Percentiles rank a stretch among this genome's conserved stretches.
phyloP scores from a whole-genome alignment of 2,113 vertebrate species.

The Furnarius figulus region DNA sequence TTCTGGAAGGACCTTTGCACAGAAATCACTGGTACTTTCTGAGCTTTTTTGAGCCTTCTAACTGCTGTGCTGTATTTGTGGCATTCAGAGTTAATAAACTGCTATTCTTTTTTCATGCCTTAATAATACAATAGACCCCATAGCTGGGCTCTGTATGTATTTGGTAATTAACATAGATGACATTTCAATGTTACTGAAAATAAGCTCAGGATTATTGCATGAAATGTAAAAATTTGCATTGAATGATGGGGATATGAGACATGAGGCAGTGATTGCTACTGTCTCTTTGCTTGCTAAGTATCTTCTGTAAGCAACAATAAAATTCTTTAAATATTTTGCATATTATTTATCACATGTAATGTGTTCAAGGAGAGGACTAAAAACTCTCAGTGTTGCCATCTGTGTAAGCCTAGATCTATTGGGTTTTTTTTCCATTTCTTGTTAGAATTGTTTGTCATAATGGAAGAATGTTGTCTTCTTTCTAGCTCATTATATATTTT shows the following conservation, averaged over 20 bases:
- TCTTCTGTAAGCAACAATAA: constrained; percentile 71
- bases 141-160: constrained; percentile 58
- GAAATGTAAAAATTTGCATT: constrained; percentile 68
- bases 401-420: constrained; percentile 61
- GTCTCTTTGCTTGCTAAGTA: constrained; percentile 67
- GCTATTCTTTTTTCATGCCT: constrained; percentile 68
- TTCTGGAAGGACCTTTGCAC: constrained; percentile 49
- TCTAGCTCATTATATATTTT: constrained; percentile 67
- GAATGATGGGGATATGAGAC: constrained; percentile 64
- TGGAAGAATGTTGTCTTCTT: constrained; percentile 62
- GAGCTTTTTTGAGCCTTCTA: constrained; percentile 64
- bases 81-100: constrained; percentile 65
- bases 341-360: constrained; percentile 71
- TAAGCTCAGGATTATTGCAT: constrained; percentile 68
- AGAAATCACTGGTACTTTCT: constrained; percentile 60
- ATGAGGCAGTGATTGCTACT: constrained; percentile 56
- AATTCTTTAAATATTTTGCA: constrained; percentile 66
- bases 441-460: constrained; percentile 63
- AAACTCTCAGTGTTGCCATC: constrained; percentile 59
- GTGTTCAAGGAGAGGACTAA: constrained; percentile 57
- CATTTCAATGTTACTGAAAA: constrained; percentile 70
- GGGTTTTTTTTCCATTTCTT: constrained; percentile 39
- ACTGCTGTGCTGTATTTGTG: constrained; percentile 61
- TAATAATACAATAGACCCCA: constrained; percentile 60
- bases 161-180: constrained; percentile 63